Evolutionary conservation across 2,797 vertebrate species (phyloP).

Genomic region (Botia kubotai): DNA sequence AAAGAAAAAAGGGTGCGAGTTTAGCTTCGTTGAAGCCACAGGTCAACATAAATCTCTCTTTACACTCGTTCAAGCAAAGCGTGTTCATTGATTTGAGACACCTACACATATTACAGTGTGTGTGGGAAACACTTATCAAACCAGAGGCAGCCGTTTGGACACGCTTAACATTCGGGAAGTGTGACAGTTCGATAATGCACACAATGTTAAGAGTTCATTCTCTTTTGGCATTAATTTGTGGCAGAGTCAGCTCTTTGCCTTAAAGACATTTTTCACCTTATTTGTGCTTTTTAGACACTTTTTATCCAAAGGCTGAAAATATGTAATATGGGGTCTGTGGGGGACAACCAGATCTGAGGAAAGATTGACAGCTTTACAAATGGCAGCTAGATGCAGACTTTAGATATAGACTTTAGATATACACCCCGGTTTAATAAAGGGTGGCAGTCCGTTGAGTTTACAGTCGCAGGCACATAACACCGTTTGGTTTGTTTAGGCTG

Average conservation of each 20-base stretch:
- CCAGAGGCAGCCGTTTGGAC: conserved; percentile 57
- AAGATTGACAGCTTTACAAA: conserved; percentile 20
- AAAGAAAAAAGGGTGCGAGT: conserved; percentile 55
- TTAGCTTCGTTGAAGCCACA: conserved; percentile 7
- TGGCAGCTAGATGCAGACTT: conserved; percentile 48
- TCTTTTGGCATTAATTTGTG: conserved; percentile 32
- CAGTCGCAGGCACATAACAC: not conserved
- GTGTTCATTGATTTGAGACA: conserved; percentile 68
- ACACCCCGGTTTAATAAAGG: conserved; percentile 1
- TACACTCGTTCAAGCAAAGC: conserved; percentile 26
- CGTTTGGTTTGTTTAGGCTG: conserved; percentile 19
- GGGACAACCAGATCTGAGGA: not conserved
- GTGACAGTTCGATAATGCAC: conserved; percentile 24
- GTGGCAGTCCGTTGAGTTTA: not conserved
- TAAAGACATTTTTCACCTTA: conserved; percentile 23
- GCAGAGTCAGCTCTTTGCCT: conserved; percentile 42
- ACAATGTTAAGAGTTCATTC: conserved; percentile 14
- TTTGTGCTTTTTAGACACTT: conserved; percentile 37
- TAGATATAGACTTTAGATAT: conserved; percentile 43
- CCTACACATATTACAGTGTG: conserved; percentile 60
- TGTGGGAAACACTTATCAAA: conserved; percentile 63
- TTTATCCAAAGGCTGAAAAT: conserved; percentile 17
- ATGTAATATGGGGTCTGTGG: conserved; percentile 11
- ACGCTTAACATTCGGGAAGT: conserved; percentile 48
- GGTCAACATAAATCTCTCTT: conserved; percentile 5